phyloP scores from a whole-genome alignment of 2,797 vertebrate species.

The Lindbergichthys nudifrons region DNA sequence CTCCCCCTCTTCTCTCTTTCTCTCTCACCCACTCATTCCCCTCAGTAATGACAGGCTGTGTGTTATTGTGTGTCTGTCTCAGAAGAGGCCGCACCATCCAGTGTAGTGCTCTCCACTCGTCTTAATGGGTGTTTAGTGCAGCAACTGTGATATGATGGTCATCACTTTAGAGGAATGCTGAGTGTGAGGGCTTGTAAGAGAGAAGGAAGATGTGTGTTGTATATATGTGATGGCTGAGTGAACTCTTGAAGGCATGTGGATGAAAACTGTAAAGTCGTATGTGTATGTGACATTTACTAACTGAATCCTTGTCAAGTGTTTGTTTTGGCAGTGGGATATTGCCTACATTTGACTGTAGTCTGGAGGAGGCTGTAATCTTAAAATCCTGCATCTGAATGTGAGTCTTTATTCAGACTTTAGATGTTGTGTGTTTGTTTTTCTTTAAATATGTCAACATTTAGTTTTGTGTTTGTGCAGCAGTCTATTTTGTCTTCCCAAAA shows the following conservation, averaged over 20 bases:
- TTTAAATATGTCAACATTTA: background rate
- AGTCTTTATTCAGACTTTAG: constrained; percentile 15
- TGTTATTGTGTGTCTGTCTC: constrained; percentile 76
- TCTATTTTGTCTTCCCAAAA: background rate
- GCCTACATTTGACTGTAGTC: constrained; percentile 27
- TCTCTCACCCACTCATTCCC: constrained; percentile 19
- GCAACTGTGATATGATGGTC: constrained; percentile 65
- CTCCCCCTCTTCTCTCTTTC: constrained; percentile 14
- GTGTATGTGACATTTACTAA: background rate
- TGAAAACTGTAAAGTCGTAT: background rate
- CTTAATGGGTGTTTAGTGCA: constrained; percentile 74
- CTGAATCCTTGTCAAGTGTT: constrained; percentile 43
- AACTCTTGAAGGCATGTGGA: constrained; percentile 30
- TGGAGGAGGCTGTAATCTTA: constrained; percentile 18
- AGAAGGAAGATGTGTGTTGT: constrained; percentile 11
- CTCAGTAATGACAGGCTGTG: constrained; percentile 77
- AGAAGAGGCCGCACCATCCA: constrained; percentile 73
- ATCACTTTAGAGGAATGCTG: constrained; percentile 74
- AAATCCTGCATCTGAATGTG: constrained; percentile 6
- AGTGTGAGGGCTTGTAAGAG: constrained; percentile 54
- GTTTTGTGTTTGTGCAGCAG: background rate
- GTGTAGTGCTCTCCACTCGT: constrained; percentile 76
- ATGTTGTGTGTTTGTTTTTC: background rate
- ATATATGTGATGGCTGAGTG: constrained; percentile 46
- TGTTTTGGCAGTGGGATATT: constrained; percentile 49